A percentile compares a stretch with the other conserved stretches of the same genome.
These are phyloP conservation scores for Antheraea mylitta DNA, from an alignment of 1,140 invertebrate genomes.

Conservation along the genomic window DNA sequence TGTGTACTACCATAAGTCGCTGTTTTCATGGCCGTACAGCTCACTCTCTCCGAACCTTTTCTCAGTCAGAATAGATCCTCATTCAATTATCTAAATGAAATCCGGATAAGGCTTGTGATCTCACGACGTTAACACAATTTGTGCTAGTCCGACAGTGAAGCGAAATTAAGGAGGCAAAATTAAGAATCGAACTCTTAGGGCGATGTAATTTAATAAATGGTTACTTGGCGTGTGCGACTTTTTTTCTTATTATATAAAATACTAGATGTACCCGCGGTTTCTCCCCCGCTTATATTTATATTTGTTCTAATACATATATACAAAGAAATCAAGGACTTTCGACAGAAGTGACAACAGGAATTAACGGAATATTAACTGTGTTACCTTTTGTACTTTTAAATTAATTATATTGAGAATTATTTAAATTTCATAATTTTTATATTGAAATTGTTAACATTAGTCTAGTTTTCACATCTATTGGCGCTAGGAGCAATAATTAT, in stretches of 20 bases:
- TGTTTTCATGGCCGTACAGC: conserved; percentile 29
- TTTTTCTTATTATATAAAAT: not conserved
- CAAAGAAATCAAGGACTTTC: no score
- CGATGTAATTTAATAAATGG: conserved; percentile 33
- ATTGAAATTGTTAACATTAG: no score
- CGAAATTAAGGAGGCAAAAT: conserved; percentile 31
- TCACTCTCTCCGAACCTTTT: conserved; percentile 51
- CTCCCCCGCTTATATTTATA: not conserved
- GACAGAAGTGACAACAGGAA: no score
- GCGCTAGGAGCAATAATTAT: no score
- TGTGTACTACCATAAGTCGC: not conserved
- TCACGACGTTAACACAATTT: conserved; percentile 49
- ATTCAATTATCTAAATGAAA: conserved; percentile 75
- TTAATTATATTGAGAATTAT: no score
- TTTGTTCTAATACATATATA: no score
- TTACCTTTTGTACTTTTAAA: no score
- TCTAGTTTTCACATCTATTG: no score
- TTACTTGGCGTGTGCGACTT: not conserved
- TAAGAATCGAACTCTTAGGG: conserved; percentile 37
- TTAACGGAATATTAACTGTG: no score
- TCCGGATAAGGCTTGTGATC: conserved; percentile 63
- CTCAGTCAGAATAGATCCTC: conserved; percentile 66
- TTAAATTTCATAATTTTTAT: no score
- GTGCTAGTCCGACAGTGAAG: conserved; percentile 29
- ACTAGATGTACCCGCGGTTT: no score